Evolutionary conservation across 2,113 vertebrate species (phyloP).

Genomic region (Pygoscelis antarcticus): DNA sequence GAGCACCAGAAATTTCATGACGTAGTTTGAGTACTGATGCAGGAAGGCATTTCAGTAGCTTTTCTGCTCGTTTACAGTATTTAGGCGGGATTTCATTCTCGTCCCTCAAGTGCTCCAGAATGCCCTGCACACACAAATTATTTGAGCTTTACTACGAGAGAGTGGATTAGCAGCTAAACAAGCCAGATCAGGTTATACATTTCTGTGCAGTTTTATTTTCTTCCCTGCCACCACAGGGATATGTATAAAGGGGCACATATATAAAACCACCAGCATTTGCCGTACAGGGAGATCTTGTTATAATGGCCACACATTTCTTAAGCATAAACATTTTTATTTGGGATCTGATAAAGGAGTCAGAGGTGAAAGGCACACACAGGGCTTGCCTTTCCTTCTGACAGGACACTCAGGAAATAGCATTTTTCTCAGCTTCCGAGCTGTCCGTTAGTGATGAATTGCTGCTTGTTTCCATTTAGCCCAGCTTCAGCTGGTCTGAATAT

Average conservation of each 20-base stretch:
- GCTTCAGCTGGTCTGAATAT: slow-evolving; percentile 1
- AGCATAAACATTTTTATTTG: background rate
- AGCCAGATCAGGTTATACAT: background rate
- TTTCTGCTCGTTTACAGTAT: background rate
- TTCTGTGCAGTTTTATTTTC: slow-evolving; percentile 21
- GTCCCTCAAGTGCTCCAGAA: slow-evolving; percentile 7
- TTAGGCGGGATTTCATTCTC: background rate
- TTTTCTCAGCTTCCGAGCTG: slow-evolving; percentile 14
- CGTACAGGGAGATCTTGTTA: background rate
- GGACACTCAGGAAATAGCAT: background rate
- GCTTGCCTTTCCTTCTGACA: background rate
- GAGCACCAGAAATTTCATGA: background rate
- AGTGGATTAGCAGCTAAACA: slow-evolving; percentile 15
- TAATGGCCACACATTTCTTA: background rate
- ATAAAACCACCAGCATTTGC: background rate
- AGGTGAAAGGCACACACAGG: background rate
- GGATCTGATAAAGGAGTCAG: background rate
- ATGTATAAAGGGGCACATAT: background rate
- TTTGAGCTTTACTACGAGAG: slow-evolving; percentile 2
- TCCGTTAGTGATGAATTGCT: background rate
- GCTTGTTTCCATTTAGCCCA: slow-evolving; percentile 5
- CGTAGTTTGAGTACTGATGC: background rate
- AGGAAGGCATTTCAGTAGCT: background rate
- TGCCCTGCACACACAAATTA: slow-evolving; percentile 5
- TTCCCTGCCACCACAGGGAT: background rate